A percentile compares a stretch with the other conserved stretches of the same genome.
These are phyloP conservation scores for Carcinoscorpius rotundicauda DNA, from an alignment of 1,140 invertebrate species.

Conservation along the genomic window DNA sequence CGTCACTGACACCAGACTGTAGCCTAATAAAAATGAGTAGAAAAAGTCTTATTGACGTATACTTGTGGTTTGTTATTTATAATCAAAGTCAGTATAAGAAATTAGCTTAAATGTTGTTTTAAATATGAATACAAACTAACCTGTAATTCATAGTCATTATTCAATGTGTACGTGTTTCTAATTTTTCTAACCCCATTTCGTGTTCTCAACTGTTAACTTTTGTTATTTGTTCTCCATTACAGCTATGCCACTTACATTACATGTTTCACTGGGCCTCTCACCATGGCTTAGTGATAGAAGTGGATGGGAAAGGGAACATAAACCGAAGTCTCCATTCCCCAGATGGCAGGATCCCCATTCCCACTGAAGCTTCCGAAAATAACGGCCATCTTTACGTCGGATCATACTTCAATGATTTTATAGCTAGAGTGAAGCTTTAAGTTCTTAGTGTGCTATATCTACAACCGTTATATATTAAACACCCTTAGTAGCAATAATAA, in stretches of 20 bases:
- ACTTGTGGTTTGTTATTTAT: no score
- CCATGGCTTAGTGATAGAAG: slow-evolving; percentile 41
- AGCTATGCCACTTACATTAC: slow-evolving; percentile 21
- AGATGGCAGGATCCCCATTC: slow-evolving; percentile 24
- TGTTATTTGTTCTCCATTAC: slow-evolving; percentile 16
- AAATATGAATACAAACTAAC: no score
- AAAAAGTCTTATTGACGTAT: no score
- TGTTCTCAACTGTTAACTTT: neutral
- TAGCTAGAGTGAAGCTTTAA: slow-evolving; percentile 14
- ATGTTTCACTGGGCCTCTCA: slow-evolving; percentile 25
- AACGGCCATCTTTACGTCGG: slow-evolving; percentile 45
- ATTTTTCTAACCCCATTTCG: neutral
- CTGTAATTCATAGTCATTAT: slow-evolving; percentile 1
- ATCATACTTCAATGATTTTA: slow-evolving; percentile 43
- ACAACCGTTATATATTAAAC: no score
- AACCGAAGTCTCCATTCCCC: slow-evolving; percentile 34
- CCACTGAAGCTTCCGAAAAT: slow-evolving; percentile 32
- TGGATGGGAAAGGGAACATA: slow-evolving; percentile 52
- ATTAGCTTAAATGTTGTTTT: no score
- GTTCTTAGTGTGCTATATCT: no score
- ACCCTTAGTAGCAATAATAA: no score
- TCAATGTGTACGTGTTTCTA: neutral
- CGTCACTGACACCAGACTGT: no score
- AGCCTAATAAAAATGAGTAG: no score
- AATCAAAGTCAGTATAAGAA: no score